Base-by-base conservation (phyloP, 1,140 invertebrate species). In the Drosophila aff. region DNA sequence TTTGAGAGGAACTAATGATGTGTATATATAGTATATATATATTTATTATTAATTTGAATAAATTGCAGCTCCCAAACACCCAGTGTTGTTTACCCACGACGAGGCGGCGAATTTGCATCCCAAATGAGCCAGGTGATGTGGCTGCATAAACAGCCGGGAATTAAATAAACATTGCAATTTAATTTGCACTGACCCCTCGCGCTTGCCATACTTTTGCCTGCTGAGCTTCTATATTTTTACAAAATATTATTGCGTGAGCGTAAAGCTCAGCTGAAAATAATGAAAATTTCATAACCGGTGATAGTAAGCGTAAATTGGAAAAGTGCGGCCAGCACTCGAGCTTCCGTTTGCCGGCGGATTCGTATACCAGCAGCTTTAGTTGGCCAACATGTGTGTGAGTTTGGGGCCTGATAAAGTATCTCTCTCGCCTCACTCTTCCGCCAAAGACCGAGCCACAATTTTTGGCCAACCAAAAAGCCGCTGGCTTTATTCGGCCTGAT, bases 401-500 rank as follows among this genome's bases (percentile, higher is more conserved):
- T 53, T 53, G 31, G 13, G 13, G 21, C 10, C 28, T 8, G 71
- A 73, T 73, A 73, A 60, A 61, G 53, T 60, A 60, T 72, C 53
- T 53, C 23, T 33, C 4, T 26, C 15, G 4, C 46, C 15, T 26
- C 46, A 49, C 7, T 49, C 21, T 7, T 26, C n/a, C 38, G 13
- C 33, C 23, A 8, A 59, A 52, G 50, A 23, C 23, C 31, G 28
- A 18, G 31, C 31, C 40, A 44, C 50, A 49, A 61, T 53, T 64
- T 33, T 59, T 58, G 46, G 31, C 67, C 60, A 53, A 68, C 53
- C 80, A 72, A 77, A 71, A 67, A 67, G 66, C 76, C 60, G 50
- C 44, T 69, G 76, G 72, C 59, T 69, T 77, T 49, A 80, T 86
- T 86, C 64, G 61, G 76, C 80, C 65, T 76, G 80, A 86, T 87